These are phyloP conservation scores for Trichechus manatus DNA, from an alignment of 2,113 vertebrate genomes.

Conservation along the genomic window DNA sequence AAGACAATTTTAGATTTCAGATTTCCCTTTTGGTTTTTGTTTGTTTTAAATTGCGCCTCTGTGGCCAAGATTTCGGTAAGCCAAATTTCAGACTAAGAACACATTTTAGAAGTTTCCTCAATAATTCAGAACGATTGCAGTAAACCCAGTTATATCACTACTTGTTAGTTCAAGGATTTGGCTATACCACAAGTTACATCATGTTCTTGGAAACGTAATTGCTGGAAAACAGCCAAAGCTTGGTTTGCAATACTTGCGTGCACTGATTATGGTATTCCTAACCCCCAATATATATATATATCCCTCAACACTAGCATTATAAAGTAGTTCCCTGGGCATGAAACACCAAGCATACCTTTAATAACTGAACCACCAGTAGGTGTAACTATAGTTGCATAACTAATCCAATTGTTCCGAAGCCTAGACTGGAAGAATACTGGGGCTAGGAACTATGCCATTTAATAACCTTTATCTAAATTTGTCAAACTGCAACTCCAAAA, in stretches of 20 bases:
- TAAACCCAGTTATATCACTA: constrained; percentile 38
- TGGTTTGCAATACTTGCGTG: not conserved
- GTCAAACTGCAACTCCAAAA: not conserved
- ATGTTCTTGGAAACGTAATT: not conserved
- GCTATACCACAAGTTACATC: constrained; percentile 21
- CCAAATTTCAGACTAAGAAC: constrained; percentile 63
- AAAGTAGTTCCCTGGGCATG: not conserved
- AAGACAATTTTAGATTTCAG: constrained; percentile 61
- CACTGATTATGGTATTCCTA: not conserved
- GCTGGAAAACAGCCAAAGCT: not conserved
- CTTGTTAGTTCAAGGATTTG: constrained; percentile 4
- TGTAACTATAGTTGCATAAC: not conserved
- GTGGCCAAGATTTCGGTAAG: constrained; percentile 59
- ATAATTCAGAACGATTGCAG: constrained; percentile 34
- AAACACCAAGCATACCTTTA: not conserved
- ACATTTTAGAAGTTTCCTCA: constrained; percentile 61
- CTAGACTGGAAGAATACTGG: not conserved
- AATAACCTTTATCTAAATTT: not conserved
- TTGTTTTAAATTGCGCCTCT: constrained; percentile 64
- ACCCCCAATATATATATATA: not conserved
- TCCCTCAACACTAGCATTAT: not conserved
- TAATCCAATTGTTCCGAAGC: not conserved
- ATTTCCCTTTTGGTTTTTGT: constrained; percentile 65
- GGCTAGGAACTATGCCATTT: not conserved
- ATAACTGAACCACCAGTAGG: not conserved